Percentiles rank a stretch among this genome's conserved stretches.
These are phyloP conservation scores for Oscarella lobularis DNA, from an alignment of 37 sponge, comb jelly and placozoan genomes.

Conservation along the genomic window DNA sequence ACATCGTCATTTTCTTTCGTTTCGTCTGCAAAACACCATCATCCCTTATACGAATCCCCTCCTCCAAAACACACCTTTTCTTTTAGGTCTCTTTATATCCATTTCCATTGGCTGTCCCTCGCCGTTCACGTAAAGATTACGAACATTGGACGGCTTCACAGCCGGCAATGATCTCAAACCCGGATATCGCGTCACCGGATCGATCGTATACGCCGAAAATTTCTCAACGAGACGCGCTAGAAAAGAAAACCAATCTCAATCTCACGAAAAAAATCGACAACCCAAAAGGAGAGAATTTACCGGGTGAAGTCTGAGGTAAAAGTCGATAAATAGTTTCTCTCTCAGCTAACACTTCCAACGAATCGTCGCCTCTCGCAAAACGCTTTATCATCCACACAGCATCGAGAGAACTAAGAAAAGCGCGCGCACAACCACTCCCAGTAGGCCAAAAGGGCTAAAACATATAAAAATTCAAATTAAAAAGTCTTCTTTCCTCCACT, in stretches of 20 bases:
- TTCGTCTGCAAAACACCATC: no score
- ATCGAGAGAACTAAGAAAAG: conserved; percentile 86
- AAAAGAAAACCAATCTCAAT: not conserved
- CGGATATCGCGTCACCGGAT: not conserved
- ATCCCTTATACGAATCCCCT: no score
- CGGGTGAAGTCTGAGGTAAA: conserved; percentile 89
- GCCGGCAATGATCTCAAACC: no score
- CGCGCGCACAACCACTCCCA: conserved; percentile 88
- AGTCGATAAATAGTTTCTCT: conserved; percentile 69
- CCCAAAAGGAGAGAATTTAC: not conserved
- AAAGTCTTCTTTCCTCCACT: not conserved
- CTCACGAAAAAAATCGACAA: no score
- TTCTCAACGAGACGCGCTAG: not conserved
- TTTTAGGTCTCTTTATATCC: no score
- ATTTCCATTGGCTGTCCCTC: no score
- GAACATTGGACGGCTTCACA: no score
- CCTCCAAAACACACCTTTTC: no score
- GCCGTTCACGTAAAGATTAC: no score
- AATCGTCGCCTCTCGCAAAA: conserved; percentile 23
- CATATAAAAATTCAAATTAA: not conserved
- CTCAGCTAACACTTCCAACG: conserved; percentile 64
- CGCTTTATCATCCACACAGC: conserved; percentile 86
- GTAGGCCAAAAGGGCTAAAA: conserved; percentile 94
- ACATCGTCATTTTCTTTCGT: no score
- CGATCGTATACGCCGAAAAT: not conserved